A percentile compares a stretch with the other conserved stretches of the same genome.
Evolutionary conservation across 1,140 invertebrate genomes (phyloP).

Genomic region (Drosophila punjabiensis): DNA sequence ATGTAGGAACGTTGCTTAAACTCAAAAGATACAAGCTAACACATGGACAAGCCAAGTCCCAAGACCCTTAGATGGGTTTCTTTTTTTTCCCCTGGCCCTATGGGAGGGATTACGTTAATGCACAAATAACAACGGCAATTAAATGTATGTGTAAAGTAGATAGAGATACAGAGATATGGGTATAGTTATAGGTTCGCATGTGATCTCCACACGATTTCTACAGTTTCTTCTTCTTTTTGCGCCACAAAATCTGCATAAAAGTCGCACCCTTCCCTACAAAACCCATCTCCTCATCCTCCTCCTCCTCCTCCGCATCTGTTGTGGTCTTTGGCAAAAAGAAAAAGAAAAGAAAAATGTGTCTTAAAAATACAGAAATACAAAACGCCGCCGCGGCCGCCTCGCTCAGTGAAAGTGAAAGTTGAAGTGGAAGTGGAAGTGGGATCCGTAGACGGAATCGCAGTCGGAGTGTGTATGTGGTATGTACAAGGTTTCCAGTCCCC

Average conservation of each 20-base stretch:
- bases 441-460: conserved; percentile 16
- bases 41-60: background rate
- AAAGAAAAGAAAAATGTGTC: conserved; percentile 47
- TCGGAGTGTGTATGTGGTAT: conserved; percentile 46
- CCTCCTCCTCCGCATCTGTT: conserved; percentile 23
- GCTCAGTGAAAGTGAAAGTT: conserved; percentile 74
- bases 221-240: conserved; percentile 75
- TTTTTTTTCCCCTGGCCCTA: background rate
- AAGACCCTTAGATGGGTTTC: conserved; percentile 4
- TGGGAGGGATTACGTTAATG: conserved; percentile 60
- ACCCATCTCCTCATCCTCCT: conserved; percentile 6
- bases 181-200: conserved; percentile 30
- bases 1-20: conserved; percentile 72
- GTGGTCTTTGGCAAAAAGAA: conserved; percentile 77
- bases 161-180: conserved; percentile 10
- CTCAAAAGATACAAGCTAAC: conserved; percentile 21
- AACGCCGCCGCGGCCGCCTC: conserved; percentile 26
- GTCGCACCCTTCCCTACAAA: conserved; percentile 29
- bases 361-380: conserved; percentile 52
- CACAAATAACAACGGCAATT: conserved; percentile 75
- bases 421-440: conserved; percentile 28
- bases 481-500: conserved; percentile 51
- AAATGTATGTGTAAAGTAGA: conserved; percentile 29
- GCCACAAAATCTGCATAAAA: conserved; percentile 77
- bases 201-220: conserved; percentile 38